These are phyloP conservation scores for Portunus trituberculatus DNA, from an alignment of 1,140 invertebrate species.

Conservation along the genomic window DNA sequence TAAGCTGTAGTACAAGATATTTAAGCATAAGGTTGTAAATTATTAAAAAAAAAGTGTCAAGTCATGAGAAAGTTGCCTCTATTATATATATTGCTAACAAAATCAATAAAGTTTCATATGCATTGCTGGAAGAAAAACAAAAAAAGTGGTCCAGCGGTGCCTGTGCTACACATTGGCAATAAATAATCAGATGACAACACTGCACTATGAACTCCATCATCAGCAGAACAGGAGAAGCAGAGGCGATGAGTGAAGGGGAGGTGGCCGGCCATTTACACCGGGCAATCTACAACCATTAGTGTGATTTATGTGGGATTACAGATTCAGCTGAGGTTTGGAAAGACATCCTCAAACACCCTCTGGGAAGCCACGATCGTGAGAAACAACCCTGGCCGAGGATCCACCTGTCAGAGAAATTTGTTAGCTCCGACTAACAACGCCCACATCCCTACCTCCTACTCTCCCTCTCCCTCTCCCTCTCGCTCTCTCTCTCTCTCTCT, in stretches of 20 bases:
- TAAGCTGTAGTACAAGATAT: too few species aligned
- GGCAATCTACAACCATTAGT: not conserved
- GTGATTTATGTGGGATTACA: not conserved
- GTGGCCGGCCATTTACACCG: not conserved
- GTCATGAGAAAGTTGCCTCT: too few species aligned
- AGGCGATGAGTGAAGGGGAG: not conserved
- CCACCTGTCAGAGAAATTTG: not conserved
- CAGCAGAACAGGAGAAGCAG: not conserved
- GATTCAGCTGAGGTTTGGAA: not conserved
- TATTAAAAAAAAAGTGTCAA: too few species aligned
- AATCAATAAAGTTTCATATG: too few species aligned
- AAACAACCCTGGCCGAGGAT: not conserved
- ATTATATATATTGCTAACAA: too few species aligned
- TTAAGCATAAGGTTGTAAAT: too few species aligned
- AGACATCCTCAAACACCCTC: not conserved
- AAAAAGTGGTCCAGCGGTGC: too few species aligned
- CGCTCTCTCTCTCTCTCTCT: not conserved
- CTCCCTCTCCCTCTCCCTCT: not conserved
- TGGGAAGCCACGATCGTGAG: constrained; percentile 6
- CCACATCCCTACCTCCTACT: not conserved
- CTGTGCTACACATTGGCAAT: not conserved
- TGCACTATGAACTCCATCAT: not conserved
- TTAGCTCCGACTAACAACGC: not conserved
- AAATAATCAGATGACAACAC: not conserved
- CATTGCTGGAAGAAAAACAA: too few species aligned